These are phyloP conservation scores for Styela plicata DNA, from an alignment of 23 tunicate species.

Conservation along the genomic window DNA sequence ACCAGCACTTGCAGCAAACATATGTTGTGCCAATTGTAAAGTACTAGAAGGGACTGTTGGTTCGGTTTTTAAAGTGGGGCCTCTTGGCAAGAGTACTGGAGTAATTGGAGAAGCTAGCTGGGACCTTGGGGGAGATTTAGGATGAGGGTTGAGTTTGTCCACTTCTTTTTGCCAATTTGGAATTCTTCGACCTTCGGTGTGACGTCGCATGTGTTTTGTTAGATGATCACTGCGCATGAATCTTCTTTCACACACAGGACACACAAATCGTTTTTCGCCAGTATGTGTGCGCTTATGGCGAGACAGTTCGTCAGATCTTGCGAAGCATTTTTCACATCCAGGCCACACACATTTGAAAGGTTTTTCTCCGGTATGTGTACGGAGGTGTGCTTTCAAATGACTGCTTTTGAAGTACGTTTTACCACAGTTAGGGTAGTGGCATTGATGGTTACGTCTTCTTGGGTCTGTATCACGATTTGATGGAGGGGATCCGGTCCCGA, in stretches of 20 bases:
- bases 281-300: constrained; percentile 95
- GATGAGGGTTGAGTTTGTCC: constrained; percentile 34
- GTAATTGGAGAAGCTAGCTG: not conserved
- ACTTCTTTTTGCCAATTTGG: constrained; percentile 97
- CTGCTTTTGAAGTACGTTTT: constrained; percentile 96
- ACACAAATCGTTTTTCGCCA: constrained; percentile 92
- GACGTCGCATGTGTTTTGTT: constrained; percentile 96
- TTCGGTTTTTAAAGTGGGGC: not conserved
- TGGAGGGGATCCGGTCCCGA: not conserved
- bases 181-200: constrained; percentile 71
- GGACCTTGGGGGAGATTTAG: not conserved
- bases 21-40: not conserved
- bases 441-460: constrained; percentile 72
- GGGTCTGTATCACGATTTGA: constrained; percentile 23
- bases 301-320: constrained; percentile 93
- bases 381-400: constrained; percentile 95
- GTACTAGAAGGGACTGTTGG: not conserved
- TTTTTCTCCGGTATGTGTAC: constrained; percentile 97
- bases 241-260: constrained; percentile 86
- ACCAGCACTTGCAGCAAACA: constrained; percentile 12
- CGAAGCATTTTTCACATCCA: constrained; percentile 89
- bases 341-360: constrained; percentile 92
- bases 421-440: constrained; percentile 79
- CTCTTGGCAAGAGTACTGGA: not conserved
- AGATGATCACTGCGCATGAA: constrained; percentile 98